These are phyloP conservation scores for Tetranychus piercei DNA, from an alignment of 2,888 invertebrate species.

Conservation along the genomic window DNA sequence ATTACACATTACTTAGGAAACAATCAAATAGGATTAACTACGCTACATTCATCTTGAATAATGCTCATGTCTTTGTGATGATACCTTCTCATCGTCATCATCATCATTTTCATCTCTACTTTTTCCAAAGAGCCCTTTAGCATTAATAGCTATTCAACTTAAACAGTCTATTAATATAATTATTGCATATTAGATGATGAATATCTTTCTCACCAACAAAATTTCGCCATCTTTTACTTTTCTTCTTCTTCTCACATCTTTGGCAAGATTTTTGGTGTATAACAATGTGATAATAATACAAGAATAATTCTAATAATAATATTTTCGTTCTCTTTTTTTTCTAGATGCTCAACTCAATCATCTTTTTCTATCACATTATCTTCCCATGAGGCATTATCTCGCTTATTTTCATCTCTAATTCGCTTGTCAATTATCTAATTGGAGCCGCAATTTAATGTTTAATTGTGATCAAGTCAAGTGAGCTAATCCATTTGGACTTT, in stretches of 20 bases:
- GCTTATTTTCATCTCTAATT: neutral
- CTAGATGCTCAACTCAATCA: neutral
- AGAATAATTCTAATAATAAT: too few relatives aligned
- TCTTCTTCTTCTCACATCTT: neutral
- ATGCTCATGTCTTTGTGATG: neutral
- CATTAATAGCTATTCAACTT: neutral
- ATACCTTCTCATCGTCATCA: neutral
- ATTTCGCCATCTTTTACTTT: neutral
- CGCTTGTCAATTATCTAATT: neutral
- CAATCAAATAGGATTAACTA: conserved; percentile 1
- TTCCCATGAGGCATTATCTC: neutral
- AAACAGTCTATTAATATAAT: neutral
- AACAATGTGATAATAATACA: neutral
- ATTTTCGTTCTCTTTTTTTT: too few relatives aligned
- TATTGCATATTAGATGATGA: neutral
- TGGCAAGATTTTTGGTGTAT: neutral
- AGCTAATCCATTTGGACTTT: neutral
- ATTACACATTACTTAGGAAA: neutral
- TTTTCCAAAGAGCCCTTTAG: neutral
- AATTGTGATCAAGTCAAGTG: neutral
- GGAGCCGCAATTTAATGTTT: neutral
- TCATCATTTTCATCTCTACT: neutral
- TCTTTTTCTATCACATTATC: neutral
- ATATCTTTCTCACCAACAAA: neutral
- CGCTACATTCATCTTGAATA: neutral